These are phyloP conservation scores for Oreocharis arfaki DNA, from an alignment of 2,113 vertebrate genomes.

Conservation along the genomic window DNA sequence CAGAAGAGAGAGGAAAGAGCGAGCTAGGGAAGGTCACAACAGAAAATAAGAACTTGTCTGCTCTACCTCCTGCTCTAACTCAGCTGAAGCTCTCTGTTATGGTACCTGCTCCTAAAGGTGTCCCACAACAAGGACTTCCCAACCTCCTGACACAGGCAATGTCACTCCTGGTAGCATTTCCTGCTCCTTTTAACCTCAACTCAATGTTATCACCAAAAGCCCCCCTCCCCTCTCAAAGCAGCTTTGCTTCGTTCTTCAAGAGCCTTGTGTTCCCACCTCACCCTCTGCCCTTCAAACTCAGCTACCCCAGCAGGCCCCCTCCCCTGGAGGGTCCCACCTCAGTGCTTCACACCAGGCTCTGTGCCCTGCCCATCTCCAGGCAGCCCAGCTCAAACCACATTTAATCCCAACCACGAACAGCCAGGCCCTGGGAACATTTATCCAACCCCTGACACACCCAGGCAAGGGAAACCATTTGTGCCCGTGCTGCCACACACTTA, in stretches of 20 bases:
- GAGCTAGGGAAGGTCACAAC: not conserved
- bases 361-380: not conserved
- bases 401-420: not conserved
- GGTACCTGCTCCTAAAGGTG: rapidly evolving
- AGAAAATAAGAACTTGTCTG: not conserved
- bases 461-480: not conserved
- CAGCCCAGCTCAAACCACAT: not conserved
- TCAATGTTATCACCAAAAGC: not conserved
- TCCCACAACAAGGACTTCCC: not conserved
- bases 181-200: not conserved
- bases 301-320: not conserved
- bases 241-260: not conserved
- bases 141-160: not conserved
- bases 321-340: not conserved
- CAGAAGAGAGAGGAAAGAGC: not conserved
- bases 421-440: not conserved
- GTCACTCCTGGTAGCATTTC: not conserved
- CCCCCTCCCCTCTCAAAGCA: not conserved
- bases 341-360: rapidly evolving
- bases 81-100: not conserved
- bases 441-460: not conserved
- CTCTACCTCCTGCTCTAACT: not conserved
- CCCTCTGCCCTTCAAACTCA: not conserved
- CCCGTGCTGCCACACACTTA: not conserved
- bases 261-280: not conserved